Evolutionary conservation across 2,797 vertebrate genomes (phyloP).

Genomic region (Meda fulgida): DNA sequence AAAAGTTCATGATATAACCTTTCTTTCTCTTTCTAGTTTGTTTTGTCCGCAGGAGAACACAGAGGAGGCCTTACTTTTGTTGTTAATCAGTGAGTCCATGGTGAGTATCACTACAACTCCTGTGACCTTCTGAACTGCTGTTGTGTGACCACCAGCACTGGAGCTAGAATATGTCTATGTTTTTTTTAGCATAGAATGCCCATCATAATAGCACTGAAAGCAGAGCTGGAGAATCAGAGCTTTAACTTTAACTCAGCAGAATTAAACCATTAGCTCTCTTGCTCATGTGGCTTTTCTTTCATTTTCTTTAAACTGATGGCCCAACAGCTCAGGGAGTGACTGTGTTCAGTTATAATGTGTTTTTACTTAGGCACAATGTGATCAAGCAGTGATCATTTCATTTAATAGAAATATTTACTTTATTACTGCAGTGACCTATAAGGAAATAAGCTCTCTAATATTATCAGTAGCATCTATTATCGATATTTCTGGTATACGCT

Average conservation of each 20-base stretch:
- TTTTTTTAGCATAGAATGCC: neutral
- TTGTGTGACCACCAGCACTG: neutral
- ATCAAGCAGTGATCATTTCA: neutral
- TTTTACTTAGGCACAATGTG: neutral
- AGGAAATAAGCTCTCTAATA: neutral
- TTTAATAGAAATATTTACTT: neutral
- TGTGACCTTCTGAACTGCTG: neutral
- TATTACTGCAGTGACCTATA: neutral
- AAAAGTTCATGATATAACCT: neutral
- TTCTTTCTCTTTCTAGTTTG: constrained; percentile 78
- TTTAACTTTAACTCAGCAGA: neutral
- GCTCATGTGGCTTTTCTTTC: neutral
- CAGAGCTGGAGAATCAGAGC: neutral
- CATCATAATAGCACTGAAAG: neutral
- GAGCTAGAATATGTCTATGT: neutral
- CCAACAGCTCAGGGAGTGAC: neutral
- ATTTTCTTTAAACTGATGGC: neutral
- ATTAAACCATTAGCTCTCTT: neutral
- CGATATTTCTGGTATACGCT: neutral
- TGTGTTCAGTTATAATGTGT: neutral
- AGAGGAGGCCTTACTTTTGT: constrained; percentile 93
- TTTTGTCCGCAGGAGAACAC: constrained; percentile 99
- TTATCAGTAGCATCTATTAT: neutral
- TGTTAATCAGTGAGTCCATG: constrained; percentile 99
- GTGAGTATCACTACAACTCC: constrained; percentile 75